These are phyloP conservation scores for Phallusia fumigata DNA, from an alignment of 23 tunicate species.

Conservation along the genomic window DNA sequence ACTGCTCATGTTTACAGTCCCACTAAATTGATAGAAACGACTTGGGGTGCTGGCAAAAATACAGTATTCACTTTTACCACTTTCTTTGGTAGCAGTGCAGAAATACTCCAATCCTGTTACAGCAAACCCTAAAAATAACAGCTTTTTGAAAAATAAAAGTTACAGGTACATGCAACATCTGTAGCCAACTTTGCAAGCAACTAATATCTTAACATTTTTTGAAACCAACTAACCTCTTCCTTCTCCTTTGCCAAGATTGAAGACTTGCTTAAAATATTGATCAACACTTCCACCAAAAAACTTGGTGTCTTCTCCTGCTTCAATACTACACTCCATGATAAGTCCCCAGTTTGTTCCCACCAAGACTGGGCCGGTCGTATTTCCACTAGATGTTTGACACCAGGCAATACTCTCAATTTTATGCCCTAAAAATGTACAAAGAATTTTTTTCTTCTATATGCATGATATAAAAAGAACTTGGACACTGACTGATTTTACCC, in stretches of 20 bases:
- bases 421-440: conserved; percentile 83
- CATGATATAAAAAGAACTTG: no score
- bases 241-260: conserved; percentile 49
- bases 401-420: conserved; percentile 87
- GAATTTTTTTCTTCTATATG: no score
- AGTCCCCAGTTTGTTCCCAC: conserved; percentile 81
- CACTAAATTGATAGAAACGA: conserved; percentile 77
- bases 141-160: neutral
- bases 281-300: conserved; percentile 89
- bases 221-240: conserved; percentile 24
- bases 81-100: conserved; percentile 35
- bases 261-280: conserved; percentile 81
- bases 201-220: no score
- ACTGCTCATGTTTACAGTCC: conserved; percentile 43
- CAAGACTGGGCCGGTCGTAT: conserved; percentile 74
- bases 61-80: conserved; percentile 57
- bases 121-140: conserved; percentile 41
- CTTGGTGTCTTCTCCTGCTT: conserved; percentile 82
- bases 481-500: no score
- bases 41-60: conserved; percentile 60
- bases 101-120: conserved; percentile 72
- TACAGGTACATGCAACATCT: no score
- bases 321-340: conserved; percentile 85
- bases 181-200: no score
- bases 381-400: conserved; percentile 56